Evolutionary conservation across 2,888 invertebrate species (phyloP).

Genomic region (Beris chalybata): DNA sequence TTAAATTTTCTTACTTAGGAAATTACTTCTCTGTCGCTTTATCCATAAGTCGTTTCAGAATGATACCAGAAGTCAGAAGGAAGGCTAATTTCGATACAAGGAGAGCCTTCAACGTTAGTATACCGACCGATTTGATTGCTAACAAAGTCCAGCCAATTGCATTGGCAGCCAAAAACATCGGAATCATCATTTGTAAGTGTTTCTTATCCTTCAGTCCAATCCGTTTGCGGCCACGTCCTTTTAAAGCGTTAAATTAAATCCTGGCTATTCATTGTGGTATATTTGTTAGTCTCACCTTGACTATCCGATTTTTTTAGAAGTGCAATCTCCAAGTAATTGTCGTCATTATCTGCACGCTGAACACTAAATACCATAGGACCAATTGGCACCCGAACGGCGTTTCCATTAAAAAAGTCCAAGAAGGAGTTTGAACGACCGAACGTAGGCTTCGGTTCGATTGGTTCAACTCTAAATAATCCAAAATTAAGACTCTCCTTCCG

Average conservation of each 20-base stretch:
- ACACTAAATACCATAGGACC: conserved; percentile 55
- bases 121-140: conserved; percentile 63
- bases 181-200: conserved; percentile 65
- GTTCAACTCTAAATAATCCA: conserved; percentile 62
- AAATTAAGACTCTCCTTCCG: conserved; percentile 61
- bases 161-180: conserved; percentile 70
- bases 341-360: conserved; percentile 53
- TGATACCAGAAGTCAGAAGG: conserved; percentile 64
- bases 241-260: not conserved
- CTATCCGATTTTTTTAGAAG: conserved; percentile 49
- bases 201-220: conserved; percentile 59
- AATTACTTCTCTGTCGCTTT: conserved; percentile 57
- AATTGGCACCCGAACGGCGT: conserved; percentile 53
- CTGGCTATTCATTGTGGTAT: conserved; percentile 27
- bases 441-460: conserved; percentile 48
- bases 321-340: conserved; percentile 53
- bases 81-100: conserved; percentile 71
- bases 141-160: conserved; percentile 66
- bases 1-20: conserved; percentile 47
- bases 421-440: conserved; percentile 47
- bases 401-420: conserved; percentile 51
- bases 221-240: conserved; percentile 47
- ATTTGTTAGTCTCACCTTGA: conserved; percentile 50
- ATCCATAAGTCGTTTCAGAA: conserved; percentile 65
- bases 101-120: conserved; percentile 68